phyloP scores from a whole-genome alignment of 1,140 invertebrate species.

The Platorchestia sp. region DNA sequence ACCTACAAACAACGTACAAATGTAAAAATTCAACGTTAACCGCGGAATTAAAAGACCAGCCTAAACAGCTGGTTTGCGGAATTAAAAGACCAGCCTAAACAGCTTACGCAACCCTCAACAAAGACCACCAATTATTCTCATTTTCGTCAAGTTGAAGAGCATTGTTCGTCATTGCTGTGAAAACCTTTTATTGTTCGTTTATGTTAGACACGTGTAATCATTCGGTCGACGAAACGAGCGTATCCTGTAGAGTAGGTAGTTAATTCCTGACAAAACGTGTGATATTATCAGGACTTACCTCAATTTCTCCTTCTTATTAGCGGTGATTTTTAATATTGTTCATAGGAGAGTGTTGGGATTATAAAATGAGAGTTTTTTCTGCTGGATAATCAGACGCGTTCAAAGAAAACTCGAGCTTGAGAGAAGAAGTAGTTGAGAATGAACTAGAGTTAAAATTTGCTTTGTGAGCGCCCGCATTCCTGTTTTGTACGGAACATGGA shows the following conservation, averaged over 20 bases:
- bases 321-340: too few relatives aligned
- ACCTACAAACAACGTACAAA: too few relatives aligned
- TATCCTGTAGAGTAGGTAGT: background rate
- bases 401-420: background rate
- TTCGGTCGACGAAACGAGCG: background rate
- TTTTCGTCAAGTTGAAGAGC: background rate
- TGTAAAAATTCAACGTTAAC: too few relatives aligned
- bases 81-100: too few relatives aligned
- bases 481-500: too few relatives aligned
- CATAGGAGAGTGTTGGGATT: background rate
- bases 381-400: background rate
- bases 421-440: background rate
- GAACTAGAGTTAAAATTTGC: too few relatives aligned
- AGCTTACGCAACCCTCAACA: too few relatives aligned
- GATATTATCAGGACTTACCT: background rate
- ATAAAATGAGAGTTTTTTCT: background rate
- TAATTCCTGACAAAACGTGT: too few relatives aligned
- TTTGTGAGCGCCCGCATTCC: too few relatives aligned
- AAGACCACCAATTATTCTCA: too few relatives aligned
- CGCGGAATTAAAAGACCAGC: too few relatives aligned
- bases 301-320: background rate
- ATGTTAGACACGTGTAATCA: background rate
- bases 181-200: background rate
- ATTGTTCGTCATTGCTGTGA: background rate
- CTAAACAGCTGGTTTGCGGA: too few relatives aligned